Conservation (phyloP, 2,113 vertebrate genomes). For the Sphyrna mokarran region DNA sequence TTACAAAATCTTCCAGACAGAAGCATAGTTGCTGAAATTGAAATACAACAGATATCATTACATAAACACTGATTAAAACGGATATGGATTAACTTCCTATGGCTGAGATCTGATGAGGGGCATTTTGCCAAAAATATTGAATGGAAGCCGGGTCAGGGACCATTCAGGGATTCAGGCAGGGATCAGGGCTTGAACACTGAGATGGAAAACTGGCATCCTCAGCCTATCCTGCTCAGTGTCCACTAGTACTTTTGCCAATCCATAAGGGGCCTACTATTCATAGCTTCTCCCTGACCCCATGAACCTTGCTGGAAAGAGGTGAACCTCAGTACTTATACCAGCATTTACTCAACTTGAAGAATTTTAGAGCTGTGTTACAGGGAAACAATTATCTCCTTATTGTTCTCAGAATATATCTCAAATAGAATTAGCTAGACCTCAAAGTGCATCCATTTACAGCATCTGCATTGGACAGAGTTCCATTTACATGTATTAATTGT, state of each 20-base stretch:
- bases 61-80: no score
- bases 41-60: neutral
- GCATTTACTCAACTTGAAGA: neutral
- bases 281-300: neutral
- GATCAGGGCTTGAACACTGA: neutral
- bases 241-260: neutral
- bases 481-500: neutral
- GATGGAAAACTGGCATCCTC: neutral
- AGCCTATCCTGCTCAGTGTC: neutral
- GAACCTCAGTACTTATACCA: neutral
- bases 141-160: no score
- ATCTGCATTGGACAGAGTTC: neutral
- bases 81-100: neutral
- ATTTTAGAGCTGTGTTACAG: neutral
- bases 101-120: neutral
- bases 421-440: neutral
- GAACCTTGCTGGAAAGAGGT: neutral
- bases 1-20: neutral
- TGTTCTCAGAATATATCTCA: neutral
- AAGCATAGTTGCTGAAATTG: neutral
- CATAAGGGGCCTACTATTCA: neutral
- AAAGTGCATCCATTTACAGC: neutral
- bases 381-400: neutral
- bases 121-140: neutral
- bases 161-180: neutral